Conservation (phyloP, 2,113 vertebrate genomes). For the Notothenia rossii region DNA sequence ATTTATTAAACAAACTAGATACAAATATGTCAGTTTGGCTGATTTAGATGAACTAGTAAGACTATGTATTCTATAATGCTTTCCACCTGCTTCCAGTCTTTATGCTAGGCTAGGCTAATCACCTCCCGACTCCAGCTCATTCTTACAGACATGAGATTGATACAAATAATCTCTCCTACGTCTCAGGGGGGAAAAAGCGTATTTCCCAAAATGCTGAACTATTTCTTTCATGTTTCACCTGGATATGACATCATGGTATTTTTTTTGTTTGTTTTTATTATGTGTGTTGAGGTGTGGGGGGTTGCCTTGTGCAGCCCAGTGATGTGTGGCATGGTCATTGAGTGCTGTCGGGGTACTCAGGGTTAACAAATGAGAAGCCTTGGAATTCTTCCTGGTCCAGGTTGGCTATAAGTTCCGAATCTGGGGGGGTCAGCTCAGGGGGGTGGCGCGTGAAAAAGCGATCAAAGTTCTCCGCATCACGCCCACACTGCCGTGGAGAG, state of each 20-base stretch:
- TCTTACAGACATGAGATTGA: neutral
- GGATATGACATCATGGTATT: conserved; percentile 50
- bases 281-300: conserved; percentile 15
- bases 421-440: conserved; percentile 96
- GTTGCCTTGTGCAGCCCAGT: conserved; percentile 50
- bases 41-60: too few species aligned
- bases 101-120: conserved; percentile 8
- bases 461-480: conserved; percentile 99
- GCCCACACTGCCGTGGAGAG: conserved; percentile 94
- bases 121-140: neutral
- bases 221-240: conserved; percentile 19
- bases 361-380: conserved; percentile 99
- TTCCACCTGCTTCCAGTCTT: neutral
- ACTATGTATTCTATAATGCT: neutral
- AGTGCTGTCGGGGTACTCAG: conserved; percentile 81
- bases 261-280: neutral
- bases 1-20: too few species aligned
- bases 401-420: conserved; percentile 99
- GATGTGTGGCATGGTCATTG: conserved; percentile 73
- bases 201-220: conserved; percentile 36
- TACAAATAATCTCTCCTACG: neutral
- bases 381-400: conserved; percentile 99
- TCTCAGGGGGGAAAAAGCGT: neutral
- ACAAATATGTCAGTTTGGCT: too few species aligned
- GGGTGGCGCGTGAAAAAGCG: conserved; percentile 98